Evolutionary conservation across 2,113 vertebrate genomes (phyloP).

Genomic region (Catharus fuscescens): DNA sequence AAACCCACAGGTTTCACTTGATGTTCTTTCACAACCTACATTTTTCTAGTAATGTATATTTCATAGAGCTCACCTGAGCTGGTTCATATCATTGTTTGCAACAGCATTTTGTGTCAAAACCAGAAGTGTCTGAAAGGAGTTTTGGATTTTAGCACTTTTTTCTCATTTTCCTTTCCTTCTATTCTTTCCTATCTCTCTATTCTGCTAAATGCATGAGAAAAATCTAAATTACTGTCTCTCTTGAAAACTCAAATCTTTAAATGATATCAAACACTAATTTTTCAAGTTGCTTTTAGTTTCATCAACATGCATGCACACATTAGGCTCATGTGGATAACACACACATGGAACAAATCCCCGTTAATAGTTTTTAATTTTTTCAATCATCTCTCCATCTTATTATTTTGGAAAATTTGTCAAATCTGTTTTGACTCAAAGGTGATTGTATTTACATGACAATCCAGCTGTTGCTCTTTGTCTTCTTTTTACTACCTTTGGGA

Average conservation of each 20-base stretch:
- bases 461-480: background rate
- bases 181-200: background rate
- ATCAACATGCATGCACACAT: accelerated
- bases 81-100: background rate
- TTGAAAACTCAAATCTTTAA: background rate
- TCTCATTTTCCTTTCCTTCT: background rate
- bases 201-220: background rate
- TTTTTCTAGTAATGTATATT: background rate
- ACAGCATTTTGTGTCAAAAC: background rate
- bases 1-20: background rate
- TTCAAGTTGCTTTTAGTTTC: background rate
- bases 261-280: background rate
- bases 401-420: background rate
- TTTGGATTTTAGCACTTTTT: background rate
- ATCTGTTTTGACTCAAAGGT: background rate
- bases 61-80: background rate
- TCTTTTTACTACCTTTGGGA: background rate
- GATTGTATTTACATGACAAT: background rate
- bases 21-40: background rate
- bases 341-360: background rate
- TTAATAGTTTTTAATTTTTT: background rate
- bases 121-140: background rate
- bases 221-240: background rate
- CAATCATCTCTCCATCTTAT: background rate
- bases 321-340: background rate